Evolutionary conservation across 2,797 vertebrate species (phyloP).

Genomic region (Lemur catta): DNA sequence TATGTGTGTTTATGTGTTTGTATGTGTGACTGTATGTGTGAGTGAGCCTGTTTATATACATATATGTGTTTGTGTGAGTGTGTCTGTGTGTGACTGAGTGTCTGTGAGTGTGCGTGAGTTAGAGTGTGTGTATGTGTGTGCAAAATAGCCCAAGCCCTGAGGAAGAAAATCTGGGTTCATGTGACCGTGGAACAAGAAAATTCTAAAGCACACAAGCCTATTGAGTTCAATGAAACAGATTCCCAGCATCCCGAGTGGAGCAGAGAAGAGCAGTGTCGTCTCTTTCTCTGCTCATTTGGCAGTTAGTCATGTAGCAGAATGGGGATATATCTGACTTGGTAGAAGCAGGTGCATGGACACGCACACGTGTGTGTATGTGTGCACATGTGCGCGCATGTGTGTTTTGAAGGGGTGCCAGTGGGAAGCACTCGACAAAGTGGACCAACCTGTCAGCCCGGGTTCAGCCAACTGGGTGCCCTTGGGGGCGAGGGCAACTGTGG

Average conservation of each 20-base stretch:
- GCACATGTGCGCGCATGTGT: neutral
- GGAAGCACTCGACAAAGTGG: neutral
- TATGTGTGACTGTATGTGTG: neutral
- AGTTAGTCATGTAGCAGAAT: neutral
- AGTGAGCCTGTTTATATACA: neutral
- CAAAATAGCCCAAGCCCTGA: neutral
- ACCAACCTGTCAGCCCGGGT: neutral
- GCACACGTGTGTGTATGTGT: neutral
- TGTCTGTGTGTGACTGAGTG: neutral
- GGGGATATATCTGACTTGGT: neutral
- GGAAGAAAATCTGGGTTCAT: neutral
- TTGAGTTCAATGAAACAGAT: neutral
- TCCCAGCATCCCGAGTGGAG: neutral
- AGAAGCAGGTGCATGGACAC: neutral
- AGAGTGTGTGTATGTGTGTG: neutral
- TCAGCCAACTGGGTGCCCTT: neutral
- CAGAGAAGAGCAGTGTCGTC: neutral
- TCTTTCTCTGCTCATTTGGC: neutral
- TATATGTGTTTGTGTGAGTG: neutral
- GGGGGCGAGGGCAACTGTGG: neutral
- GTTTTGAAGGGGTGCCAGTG: neutral
- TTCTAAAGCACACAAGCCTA: neutral
- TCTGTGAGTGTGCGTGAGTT: neutral
- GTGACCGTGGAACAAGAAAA: neutral
- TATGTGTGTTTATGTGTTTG: neutral